Evolutionary conservation across 2,113 vertebrate genomes (phyloP).

Genomic region (Trematocara variabile): DNA sequence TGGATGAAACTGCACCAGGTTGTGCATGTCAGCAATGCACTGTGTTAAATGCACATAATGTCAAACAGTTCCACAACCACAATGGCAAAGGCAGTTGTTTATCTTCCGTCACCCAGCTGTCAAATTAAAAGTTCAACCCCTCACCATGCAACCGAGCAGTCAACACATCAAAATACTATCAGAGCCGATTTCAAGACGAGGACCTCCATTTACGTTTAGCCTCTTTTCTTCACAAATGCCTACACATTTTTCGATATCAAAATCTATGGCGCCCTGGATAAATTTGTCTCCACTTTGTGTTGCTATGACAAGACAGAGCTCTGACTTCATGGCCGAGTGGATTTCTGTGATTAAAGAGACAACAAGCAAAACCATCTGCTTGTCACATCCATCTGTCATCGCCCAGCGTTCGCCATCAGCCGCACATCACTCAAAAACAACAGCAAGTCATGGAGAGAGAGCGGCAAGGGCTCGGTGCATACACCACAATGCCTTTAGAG

Average conservation of each 20-base stretch:
- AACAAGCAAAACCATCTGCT: constrained; percentile 83
- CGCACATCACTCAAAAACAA: constrained; percentile 75
- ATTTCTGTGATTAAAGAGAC: constrained; percentile 81
- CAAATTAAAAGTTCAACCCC: constrained; percentile 31
- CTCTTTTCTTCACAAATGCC: constrained; percentile 17
- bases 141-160: not conserved
- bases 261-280: constrained; percentile 62
- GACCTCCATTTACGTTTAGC: constrained; percentile 16
- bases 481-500: not conserved
- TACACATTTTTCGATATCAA: constrained; percentile 44
- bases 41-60: not conserved
- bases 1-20: not conserved
- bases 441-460: constrained; percentile 34
- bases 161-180: constrained; percentile 20
- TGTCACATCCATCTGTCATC: constrained; percentile 82
- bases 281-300: constrained; percentile 81
- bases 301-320: constrained; percentile 79
- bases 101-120: not conserved
- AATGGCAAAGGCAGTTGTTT: not conserved
- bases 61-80: not conserved
- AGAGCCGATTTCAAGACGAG: not conserved
- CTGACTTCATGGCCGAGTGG: constrained; percentile 74
- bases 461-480: not conserved
- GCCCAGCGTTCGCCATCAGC: constrained; percentile 73
- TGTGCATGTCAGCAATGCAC: not conserved